These are phyloP conservation scores for Aspidapion aeneum DNA, from an alignment of 2,888 invertebrate species.

Conservation along the genomic window DNA sequence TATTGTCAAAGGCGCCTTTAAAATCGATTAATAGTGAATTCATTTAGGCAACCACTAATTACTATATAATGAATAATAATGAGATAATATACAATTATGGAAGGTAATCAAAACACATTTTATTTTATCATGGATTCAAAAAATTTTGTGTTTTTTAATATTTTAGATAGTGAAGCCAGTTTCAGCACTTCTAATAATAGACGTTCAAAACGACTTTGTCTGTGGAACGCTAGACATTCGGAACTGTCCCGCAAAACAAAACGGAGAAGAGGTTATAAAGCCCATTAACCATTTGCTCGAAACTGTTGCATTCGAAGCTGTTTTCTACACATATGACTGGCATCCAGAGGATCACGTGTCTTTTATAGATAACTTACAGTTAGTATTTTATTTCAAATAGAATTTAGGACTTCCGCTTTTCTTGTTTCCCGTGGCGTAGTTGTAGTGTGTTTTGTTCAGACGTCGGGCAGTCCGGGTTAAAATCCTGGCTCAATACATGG, in stretches of 20 bases:
- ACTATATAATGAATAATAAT: no score
- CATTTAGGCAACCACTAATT: no score
- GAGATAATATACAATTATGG: no score
- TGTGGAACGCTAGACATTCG: slow-evolving; percentile 87
- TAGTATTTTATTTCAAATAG: no score
- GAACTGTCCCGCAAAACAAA: slow-evolving; percentile 86
- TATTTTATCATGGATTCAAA: no score
- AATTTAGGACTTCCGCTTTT: no score
- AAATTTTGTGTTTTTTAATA: no score
- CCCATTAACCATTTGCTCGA: slow-evolving; percentile 84
- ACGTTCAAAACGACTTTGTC: slow-evolving; percentile 98
- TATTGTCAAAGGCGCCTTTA: no score
- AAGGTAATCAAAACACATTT: no score
- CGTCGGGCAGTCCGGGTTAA: no score
- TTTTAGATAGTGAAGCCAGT: slow-evolving; percentile 54
- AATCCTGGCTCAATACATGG: no score
- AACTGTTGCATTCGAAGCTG: slow-evolving; percentile 74
- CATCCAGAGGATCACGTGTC: slow-evolving; percentile 94
- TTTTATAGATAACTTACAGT: slow-evolving; percentile 82
- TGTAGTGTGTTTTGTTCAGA: neutral
- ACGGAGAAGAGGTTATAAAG: slow-evolving; percentile 83
- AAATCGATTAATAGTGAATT: no score
- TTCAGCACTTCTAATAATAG: slow-evolving; percentile 85
- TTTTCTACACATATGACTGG: slow-evolving; percentile 95
- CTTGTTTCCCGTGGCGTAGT: neutral